Conservation (phyloP, 2,797 vertebrate genomes). For the Oreortyx pictus region DNA sequence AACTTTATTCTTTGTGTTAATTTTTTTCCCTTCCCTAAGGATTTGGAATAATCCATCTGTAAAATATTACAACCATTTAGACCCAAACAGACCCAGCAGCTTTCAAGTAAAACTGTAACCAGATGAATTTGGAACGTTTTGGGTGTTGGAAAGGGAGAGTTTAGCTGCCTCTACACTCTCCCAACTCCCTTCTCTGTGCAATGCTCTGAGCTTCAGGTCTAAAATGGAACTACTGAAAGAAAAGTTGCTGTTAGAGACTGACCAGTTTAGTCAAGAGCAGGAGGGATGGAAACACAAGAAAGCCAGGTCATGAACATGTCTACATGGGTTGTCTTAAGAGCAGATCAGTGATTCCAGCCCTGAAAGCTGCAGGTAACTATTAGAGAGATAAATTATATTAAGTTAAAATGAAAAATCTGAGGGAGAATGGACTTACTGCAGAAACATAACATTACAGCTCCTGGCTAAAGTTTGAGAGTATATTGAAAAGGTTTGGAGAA, state of each 20-base stretch:
- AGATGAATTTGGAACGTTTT: neutral
- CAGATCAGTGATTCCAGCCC: neutral
- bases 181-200: neutral
- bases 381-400: neutral
- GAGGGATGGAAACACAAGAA: neutral
- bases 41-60: slow-evolving; percentile 8
- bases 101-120: slow-evolving; percentile 32
- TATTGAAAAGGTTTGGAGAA: slow-evolving; percentile 21
- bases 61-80: neutral
- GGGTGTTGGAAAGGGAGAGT: neutral
- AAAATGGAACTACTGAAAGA: neutral
- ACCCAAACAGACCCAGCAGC: neutral
- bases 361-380: slow-evolving; percentile 23
- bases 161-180: neutral
- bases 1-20: neutral
- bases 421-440: neutral
- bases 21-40: neutral
- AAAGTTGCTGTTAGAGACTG: neutral
- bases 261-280: neutral
- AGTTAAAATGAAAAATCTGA: slow-evolving; percentile 16
- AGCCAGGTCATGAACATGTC: neutral
- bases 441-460: neutral
- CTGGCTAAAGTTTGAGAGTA: slow-evolving; percentile 5
- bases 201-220: neutral
- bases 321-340: neutral